These are phyloP conservation scores for Haemorhous mexicanus DNA, from an alignment of 2,113 vertebrate genomes.

Conservation along the genomic window DNA sequence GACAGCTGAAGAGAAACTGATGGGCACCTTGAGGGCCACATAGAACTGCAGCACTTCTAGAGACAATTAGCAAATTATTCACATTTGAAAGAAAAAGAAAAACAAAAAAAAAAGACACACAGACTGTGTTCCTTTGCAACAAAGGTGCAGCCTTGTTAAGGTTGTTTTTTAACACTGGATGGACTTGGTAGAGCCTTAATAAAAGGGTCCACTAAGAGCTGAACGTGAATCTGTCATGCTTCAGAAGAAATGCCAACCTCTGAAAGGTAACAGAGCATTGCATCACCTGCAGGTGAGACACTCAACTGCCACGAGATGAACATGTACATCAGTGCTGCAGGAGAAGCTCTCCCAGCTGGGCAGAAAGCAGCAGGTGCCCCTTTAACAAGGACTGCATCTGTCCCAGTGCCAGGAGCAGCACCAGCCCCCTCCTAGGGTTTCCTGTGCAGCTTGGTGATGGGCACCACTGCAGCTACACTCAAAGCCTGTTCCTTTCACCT, in stretches of 20 bases:
- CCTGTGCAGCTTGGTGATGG: not conserved
- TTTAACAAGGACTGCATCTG: not conserved
- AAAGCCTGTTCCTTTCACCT: not conserved
- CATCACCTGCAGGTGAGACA: not conserved
- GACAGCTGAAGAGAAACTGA: not conserved
- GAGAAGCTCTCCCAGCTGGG: not conserved
- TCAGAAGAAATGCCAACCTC: not conserved
- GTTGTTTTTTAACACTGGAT: not conserved
- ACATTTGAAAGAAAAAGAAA: not conserved
- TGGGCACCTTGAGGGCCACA: not conserved
- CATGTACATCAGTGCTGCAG: not conserved
- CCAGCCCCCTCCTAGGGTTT: not conserved
- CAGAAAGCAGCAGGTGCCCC: not conserved
- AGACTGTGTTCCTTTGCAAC: not conserved
- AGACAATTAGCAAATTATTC: not conserved
- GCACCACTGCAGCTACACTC: not conserved
- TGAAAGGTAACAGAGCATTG: not conserved
- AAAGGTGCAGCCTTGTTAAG: not conserved
- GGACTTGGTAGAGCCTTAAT: not conserved
- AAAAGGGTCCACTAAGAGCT: not conserved
- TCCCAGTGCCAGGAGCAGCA: not conserved
- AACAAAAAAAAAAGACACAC: not conserved
- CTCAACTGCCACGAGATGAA: not conserved
- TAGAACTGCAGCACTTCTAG: not conserved
- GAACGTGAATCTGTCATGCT: not conserved